A percentile compares a stretch with the other conserved stretches of the same genome.
Conservation (phyloP, 2,113 vertebrate species). For the Notarius lentiginosus region DNA sequence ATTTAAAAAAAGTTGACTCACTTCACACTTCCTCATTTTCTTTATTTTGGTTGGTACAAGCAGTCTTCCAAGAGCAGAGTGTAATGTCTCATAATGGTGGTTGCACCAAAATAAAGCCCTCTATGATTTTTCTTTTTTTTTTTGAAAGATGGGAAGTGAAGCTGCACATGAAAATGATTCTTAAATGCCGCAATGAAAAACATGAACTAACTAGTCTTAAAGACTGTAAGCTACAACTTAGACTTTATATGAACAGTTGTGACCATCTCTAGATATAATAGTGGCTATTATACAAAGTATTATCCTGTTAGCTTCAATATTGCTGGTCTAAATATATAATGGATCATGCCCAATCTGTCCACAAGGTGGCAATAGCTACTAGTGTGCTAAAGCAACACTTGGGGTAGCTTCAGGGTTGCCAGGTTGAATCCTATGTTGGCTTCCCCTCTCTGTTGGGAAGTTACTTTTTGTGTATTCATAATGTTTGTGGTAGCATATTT, state of each 20-base stretch:
- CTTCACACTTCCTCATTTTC: slow-evolving; percentile 3
- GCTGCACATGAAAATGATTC: neutral
- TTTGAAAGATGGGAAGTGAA: too few species aligned
- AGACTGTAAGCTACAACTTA: neutral
- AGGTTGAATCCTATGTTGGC: neutral
- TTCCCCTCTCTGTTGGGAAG: neutral
- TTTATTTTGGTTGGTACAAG: neutral
- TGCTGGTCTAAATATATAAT: neutral
- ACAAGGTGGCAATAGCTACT: slow-evolving; percentile 14
- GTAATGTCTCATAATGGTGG: neutral
- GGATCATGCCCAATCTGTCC: neutral
- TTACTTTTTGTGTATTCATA: neutral
- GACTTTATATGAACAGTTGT: neutral
- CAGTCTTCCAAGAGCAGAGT: neutral
- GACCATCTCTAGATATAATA: neutral
- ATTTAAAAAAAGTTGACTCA: neutral
- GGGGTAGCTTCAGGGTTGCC: neutral
- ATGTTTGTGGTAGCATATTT: neutral
- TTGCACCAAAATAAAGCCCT: neutral
- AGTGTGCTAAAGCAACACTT: neutral
- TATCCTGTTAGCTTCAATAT: neutral
- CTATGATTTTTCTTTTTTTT: neutral
- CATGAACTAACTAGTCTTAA: neutral
- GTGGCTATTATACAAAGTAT: neutral
- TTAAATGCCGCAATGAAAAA: neutral